Evolutionary conservation across 2,888 invertebrate genomes (phyloP).

Genomic region (Ariolimax columbianus): DNA sequence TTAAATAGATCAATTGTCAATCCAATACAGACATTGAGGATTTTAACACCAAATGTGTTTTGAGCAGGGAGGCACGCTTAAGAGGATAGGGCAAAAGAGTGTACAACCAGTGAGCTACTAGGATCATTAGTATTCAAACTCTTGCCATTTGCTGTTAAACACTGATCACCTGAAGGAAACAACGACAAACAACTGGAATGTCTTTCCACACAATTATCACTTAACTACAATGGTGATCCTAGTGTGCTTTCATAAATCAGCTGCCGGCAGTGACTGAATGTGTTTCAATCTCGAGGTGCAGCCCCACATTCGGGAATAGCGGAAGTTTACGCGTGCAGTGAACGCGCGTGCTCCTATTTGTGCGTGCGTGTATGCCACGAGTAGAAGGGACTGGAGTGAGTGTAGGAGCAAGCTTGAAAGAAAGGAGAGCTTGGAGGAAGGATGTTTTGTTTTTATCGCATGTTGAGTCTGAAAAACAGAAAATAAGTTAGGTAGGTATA

Average conservation of each 20-base stretch:
- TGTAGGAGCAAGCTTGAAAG: not conserved
- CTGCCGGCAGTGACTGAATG: not conserved
- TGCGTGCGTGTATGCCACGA: not conserved
- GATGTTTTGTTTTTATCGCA: not conserved
- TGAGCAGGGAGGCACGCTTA: no score
- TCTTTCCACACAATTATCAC: no score
- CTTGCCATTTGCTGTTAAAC: no score
- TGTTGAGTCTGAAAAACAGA: not conserved
- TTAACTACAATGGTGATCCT: not conserved
- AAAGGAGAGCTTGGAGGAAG: not conserved
- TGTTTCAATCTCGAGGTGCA: no score
- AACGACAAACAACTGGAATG: no score
- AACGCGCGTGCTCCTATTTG: not conserved
- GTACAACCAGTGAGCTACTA: no score
- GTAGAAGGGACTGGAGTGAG: not conserved
- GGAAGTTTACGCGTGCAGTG: not conserved
- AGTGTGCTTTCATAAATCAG: not conserved
- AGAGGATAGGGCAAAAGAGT: no score
- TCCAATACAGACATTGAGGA: no score
- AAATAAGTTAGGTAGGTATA: not conserved
- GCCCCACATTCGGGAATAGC: not conserved
- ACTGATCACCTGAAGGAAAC: no score
- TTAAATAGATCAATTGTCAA: no score
- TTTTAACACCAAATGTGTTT: no score
- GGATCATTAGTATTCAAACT: no score